Percentiles rank a stretch among this genome's conserved stretches.
phyloP scores from a whole-genome alignment of 2,113 vertebrate species.

The Antechinus stuartii region DNA sequence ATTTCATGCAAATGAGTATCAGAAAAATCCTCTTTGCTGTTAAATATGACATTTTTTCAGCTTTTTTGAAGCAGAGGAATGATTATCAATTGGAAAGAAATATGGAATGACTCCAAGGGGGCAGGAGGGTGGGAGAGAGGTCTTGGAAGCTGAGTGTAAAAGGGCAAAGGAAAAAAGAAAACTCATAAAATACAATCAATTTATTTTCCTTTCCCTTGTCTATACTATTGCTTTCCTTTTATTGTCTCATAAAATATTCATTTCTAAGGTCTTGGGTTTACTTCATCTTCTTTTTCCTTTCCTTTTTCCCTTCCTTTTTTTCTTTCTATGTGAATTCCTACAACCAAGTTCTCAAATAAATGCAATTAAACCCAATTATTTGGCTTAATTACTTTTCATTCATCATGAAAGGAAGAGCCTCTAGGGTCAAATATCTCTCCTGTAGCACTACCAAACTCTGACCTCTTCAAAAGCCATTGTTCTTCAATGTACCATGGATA shows the following conservation, averaged over 20 bases:
- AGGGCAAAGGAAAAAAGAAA: slow-evolving; percentile 51
- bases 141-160: not conserved
- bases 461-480: not conserved
- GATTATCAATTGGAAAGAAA: slow-evolving; percentile 20
- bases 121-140: not conserved
- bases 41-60: slow-evolving; percentile 39
- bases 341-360: slow-evolving; percentile 65
- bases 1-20: not conserved
- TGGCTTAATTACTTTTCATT: slow-evolving; percentile 65
- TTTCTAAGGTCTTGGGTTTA: slow-evolving; percentile 64
- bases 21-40: slow-evolving; percentile 11
- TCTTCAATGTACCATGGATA: not conserved
- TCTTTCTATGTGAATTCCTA: slow-evolving; percentile 38
- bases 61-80: slow-evolving; percentile 37
- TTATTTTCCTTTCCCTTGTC: slow-evolving; percentile 63
- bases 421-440: not conserved
- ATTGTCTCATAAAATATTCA: slow-evolving; percentile 75
- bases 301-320: slow-evolving; percentile 35
- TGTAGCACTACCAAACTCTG: not conserved
- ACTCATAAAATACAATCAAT: slow-evolving; percentile 63
- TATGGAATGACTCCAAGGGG: not conserved
- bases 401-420: slow-evolving; percentile 9
- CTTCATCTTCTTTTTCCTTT: slow-evolving; percentile 51
- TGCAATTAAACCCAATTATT: slow-evolving; percentile 60
- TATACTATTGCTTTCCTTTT: slow-evolving; percentile 62